Conservation (phyloP, 1,140 invertebrate genomes). For the Magallana gigas region DNA sequence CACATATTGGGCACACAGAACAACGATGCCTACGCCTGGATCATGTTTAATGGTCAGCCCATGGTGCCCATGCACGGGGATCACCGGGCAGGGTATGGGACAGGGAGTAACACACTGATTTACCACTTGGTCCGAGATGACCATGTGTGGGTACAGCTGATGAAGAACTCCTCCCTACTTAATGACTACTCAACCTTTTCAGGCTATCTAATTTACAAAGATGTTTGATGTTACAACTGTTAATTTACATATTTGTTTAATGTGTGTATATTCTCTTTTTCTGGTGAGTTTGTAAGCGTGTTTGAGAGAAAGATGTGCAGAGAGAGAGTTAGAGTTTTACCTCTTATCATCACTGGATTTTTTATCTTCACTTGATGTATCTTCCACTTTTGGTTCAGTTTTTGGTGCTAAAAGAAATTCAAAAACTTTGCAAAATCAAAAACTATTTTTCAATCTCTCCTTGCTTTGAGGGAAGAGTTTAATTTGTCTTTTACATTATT, state of each 20-base stretch:
- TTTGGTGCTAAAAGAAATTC: slow-evolving; percentile 30
- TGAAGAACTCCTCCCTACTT: slow-evolving; percentile 74
- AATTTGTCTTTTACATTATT: too few relatives aligned
- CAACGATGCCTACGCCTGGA: slow-evolving; percentile 75
- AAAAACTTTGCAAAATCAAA: not conserved
- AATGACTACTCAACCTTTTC: slow-evolving; percentile 79
- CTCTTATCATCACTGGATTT: not conserved
- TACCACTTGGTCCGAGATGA: slow-evolving; percentile 71
- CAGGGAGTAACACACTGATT: slow-evolving; percentile 77
- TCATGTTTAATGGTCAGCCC: slow-evolving; percentile 78
- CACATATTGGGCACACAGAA: slow-evolving; percentile 75
- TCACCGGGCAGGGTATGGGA: slow-evolving; percentile 73
- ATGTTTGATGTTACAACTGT: slow-evolving; percentile 20
- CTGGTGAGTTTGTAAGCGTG: not conserved
- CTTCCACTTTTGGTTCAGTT: slow-evolving; percentile 7
- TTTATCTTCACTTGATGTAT: not conserved
- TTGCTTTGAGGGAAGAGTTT: too few relatives aligned
- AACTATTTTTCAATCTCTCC: too few relatives aligned
- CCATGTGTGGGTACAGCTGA: slow-evolving; percentile 77
- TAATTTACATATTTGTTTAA: not conserved
- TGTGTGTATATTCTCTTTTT: not conserved
- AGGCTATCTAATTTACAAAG: slow-evolving; percentile 74
- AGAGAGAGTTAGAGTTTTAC: not conserved
- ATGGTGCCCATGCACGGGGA: slow-evolving; percentile 77
- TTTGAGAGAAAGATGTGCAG: not conserved